Conservation (phyloP, 2,797 vertebrate genomes). For the Enteromius fasciolatus region DNA sequence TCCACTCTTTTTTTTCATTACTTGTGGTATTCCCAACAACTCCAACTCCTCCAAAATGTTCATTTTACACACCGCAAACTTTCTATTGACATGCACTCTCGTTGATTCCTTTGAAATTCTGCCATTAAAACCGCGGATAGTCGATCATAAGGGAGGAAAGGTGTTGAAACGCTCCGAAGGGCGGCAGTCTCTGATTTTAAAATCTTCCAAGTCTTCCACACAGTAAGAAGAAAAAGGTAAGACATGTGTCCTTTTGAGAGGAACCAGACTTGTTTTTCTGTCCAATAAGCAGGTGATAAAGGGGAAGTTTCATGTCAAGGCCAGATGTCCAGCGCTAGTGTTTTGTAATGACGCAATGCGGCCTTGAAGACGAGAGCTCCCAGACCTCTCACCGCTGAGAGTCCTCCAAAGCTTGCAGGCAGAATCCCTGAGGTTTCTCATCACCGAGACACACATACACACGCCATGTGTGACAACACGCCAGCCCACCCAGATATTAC, state of each 20-base stretch:
- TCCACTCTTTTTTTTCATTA: slow-evolving; percentile 11
- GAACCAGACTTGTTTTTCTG: slow-evolving; percentile 62
- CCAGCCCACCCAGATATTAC: slow-evolving; percentile 46
- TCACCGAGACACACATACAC: slow-evolving; percentile 39
- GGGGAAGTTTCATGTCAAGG: slow-evolving; percentile 64
- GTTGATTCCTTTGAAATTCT: slow-evolving; percentile 14
- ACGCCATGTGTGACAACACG: slow-evolving; percentile 30
- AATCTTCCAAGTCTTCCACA: slow-evolving; percentile 28
- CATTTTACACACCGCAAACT: slow-evolving; percentile 8
- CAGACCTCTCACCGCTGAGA: slow-evolving; percentile 54
- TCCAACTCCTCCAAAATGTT: neutral
- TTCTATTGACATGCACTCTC: slow-evolving; percentile 6
- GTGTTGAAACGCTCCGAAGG: slow-evolving; percentile 42
- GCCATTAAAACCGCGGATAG: neutral
- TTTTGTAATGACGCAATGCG: slow-evolving; percentile 61
- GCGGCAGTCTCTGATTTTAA: slow-evolving; percentile 40
- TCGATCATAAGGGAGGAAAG: slow-evolving; percentile 4
- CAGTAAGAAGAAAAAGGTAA: slow-evolving; percentile 44
- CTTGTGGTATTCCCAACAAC: slow-evolving; percentile 26
- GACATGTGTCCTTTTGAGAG: slow-evolving; percentile 56
- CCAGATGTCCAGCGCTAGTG: slow-evolving; percentile 62
- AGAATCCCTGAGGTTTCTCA: slow-evolving; percentile 47
- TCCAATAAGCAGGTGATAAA: slow-evolving; percentile 66
- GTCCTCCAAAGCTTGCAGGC: slow-evolving; percentile 56
- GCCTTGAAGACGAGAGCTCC: slow-evolving; percentile 61